A percentile compares a stretch with the other conserved stretches of the same genome.
Conservation (phyloP, 2,888 invertebrate species). For the Cheilosia grossa region DNA sequence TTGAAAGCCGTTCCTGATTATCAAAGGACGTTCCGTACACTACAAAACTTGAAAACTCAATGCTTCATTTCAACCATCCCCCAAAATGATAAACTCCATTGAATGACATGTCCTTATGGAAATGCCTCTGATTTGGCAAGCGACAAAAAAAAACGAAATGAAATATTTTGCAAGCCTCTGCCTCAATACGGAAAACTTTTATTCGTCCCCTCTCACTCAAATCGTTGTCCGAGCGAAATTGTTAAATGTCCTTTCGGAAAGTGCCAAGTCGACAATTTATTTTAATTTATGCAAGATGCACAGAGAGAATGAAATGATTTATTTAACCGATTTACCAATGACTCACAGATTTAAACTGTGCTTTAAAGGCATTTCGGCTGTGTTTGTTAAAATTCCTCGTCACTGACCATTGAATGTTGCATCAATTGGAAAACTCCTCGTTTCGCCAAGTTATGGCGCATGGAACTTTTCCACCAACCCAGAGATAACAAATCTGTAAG, state of each 20-base stretch:
- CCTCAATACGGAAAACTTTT: conserved; percentile 44
- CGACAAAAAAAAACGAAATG: background rate
- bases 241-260: conserved; percentile 27
- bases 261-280: conserved; percentile 64
- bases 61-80: too few relatives aligned
- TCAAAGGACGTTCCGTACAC: too few relatives aligned
- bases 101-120: too few relatives aligned
- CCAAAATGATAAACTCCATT: too few relatives aligned
- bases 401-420: conserved; percentile 57
- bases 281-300: conserved; percentile 67
- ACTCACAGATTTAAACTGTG: conserved; percentile 23
- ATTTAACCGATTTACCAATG: conserved; percentile 54
- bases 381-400: background rate
- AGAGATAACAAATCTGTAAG: conserved; percentile 45
- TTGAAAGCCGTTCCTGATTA: too few relatives aligned
- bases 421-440: conserved; percentile 57
- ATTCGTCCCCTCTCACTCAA: conserved; percentile 28
- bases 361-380: conserved; percentile 30
- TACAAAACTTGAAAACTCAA: too few relatives aligned
- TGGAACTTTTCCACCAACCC: conserved; percentile 22
- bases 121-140: background rate
- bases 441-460: conserved; percentile 35
- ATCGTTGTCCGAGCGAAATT: conserved; percentile 28
- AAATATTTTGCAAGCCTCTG: conserved; percentile 38
- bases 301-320: conserved; percentile 61